Conservation (phyloP, 2,888 invertebrate genomes). For the Nomada ruficornis region DNA sequence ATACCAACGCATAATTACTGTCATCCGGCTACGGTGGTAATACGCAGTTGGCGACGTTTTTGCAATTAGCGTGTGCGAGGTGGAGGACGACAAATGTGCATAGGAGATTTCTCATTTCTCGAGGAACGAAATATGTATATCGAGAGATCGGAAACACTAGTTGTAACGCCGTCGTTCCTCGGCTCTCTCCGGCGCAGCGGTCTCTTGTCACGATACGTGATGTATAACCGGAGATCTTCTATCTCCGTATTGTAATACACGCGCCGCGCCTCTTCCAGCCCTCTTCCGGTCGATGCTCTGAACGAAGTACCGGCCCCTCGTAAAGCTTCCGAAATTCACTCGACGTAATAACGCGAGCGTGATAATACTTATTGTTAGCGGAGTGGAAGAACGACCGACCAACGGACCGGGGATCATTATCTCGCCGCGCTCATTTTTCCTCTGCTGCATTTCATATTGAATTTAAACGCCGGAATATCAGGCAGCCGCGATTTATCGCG, state of each 20-base stretch:
- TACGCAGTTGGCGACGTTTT: constrained; percentile 70
- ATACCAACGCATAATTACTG: constrained; percentile 54
- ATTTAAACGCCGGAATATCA: background rate
- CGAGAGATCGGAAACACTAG: too few species aligned
- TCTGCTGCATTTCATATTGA: constrained; percentile 15
- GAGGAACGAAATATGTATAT: too few species aligned
- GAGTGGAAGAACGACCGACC: background rate
- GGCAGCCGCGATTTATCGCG: background rate
- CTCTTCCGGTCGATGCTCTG: constrained; percentile 54
- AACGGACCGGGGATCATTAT: constrained; percentile 25
- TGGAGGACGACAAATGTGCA: background rate
- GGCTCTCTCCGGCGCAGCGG: constrained; percentile 13
- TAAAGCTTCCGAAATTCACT: constrained; percentile 64
- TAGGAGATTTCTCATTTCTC: too few species aligned
- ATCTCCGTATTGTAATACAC: constrained; percentile 72
- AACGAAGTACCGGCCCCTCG: constrained; percentile 26
- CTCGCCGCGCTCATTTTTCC: constrained; percentile 4
- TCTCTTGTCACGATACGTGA: constrained; percentile 72
- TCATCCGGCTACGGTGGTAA: constrained; percentile 49
- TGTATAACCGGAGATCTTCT: constrained; percentile 71
- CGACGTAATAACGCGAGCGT: constrained; percentile 53
- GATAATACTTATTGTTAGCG: constrained; percentile 40
- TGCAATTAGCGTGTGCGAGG: constrained; percentile 64
- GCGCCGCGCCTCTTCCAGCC: constrained; percentile 65
- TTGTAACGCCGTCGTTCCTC: constrained; percentile 2